These are phyloP conservation scores for Bos javanicus DNA, from an alignment of 2,113 vertebrate genomes.

Conservation along the genomic window DNA sequence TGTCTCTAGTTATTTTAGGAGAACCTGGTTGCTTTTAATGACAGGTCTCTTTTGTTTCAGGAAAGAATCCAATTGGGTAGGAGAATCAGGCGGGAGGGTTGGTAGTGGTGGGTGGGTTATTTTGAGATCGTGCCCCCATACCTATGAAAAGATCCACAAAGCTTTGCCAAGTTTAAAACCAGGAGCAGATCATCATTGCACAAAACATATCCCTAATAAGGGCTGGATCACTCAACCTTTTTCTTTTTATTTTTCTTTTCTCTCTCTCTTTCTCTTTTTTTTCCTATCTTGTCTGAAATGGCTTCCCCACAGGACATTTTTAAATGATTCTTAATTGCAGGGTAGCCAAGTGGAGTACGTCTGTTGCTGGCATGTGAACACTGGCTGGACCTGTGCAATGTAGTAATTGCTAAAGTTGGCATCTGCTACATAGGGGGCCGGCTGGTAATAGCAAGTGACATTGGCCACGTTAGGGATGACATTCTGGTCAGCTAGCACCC, in stretches of 20 bases:
- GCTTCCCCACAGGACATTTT: slow-evolving; percentile 65
- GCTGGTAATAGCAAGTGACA: slow-evolving; percentile 99
- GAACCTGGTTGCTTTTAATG: slow-evolving; percentile 79
- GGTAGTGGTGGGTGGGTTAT: slow-evolving; percentile 1
- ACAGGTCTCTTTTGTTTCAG: slow-evolving; percentile 82
- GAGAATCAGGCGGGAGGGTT: not conserved
- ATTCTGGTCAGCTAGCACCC: slow-evolving; percentile 97
- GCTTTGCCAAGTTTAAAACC: slow-evolving; percentile 83
- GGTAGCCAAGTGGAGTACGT: slow-evolving; percentile 98
- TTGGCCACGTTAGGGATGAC: slow-evolving; percentile 99
- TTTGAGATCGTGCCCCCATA: slow-evolving; percentile 78
- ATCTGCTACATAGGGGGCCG: slow-evolving; percentile 97
- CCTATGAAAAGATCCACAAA: slow-evolving; percentile 81
- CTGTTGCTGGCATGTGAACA: slow-evolving; percentile 96
- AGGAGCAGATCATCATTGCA: slow-evolving; percentile 84
- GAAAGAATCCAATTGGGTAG: slow-evolving; percentile 77
- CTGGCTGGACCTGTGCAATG: slow-evolving; percentile 97
- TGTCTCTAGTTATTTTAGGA: slow-evolving; percentile 72
- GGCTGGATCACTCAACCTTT: slow-evolving; percentile 44
- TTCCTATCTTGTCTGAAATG: slow-evolving; percentile 48
- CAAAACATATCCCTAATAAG: slow-evolving; percentile 80
- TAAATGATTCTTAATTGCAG: slow-evolving; percentile 90
- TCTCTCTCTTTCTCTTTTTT: not conserved
- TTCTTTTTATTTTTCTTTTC: slow-evolving; percentile 31
- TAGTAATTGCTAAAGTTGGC: slow-evolving; percentile 99